Evolutionary conservation across 2,888 invertebrate genomes (phyloP).

Genomic region (Drosophila imparisetae): DNA sequence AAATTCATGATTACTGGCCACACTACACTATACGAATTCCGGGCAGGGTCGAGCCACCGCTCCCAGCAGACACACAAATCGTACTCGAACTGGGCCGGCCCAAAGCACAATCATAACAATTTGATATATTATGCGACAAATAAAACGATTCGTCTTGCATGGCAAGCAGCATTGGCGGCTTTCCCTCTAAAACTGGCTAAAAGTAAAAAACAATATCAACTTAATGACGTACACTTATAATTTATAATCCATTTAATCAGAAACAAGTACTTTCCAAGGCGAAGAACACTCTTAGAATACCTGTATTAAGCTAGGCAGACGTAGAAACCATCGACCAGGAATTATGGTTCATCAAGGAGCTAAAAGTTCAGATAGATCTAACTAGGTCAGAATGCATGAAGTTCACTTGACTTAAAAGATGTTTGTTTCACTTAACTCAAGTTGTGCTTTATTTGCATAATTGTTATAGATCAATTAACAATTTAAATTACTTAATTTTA

Average conservation of each 20-base stretch:
- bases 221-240: background rate
- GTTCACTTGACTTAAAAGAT: too few relatives aligned
- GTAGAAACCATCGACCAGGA: background rate
- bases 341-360: background rate
- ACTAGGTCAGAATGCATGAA: too few relatives aligned
- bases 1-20: slow-evolving; percentile 71
- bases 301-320: rapidly evolving
- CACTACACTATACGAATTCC: slow-evolving; percentile 65
- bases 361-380: background rate
- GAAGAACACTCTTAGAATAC: background rate
- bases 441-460: too few relatives aligned
- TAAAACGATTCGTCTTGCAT: slow-evolving; percentile 46
- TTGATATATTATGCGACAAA: slow-evolving; percentile 68
- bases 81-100: slow-evolving; percentile 32
- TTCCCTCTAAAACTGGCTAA: slow-evolving; percentile 23
- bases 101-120: slow-evolving; percentile 53
- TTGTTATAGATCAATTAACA: too few relatives aligned
- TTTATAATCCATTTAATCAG: background rate
- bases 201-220: background rate
- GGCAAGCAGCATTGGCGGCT: slow-evolving; percentile 39
- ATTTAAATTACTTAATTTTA: too few relatives aligned
- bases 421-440: too few relatives aligned
- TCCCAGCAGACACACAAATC: slow-evolving; percentile 48
- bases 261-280: background rate
- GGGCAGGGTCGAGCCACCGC: slow-evolving; percentile 63